Base-by-base conservation (phyloP, 2,888 invertebrate species). In the Troilus luridus region DNA sequence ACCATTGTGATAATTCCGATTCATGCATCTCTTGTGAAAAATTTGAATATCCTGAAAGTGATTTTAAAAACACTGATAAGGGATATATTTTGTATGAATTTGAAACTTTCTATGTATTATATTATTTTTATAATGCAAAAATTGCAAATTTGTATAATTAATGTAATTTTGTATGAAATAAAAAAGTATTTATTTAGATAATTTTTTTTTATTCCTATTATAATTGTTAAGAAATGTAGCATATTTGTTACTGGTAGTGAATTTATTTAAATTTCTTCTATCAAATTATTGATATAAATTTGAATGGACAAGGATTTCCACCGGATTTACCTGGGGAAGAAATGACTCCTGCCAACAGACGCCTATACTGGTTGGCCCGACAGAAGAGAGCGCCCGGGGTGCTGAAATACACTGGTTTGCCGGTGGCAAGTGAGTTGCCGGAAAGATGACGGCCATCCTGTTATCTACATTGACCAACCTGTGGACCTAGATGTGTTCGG, bases 51-150 rank as follows among this genome's bases (percentile, higher is more conserved):
- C 41, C 54, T 85, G 9, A 56, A 85, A 85, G 56, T 85, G n/a
- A 85, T 85, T 85, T 41, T 21, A 85, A 85, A 72, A 81, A 81
- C 54, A 41, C 54, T 81, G 41, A 7, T 17, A 41, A 41, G 41
- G 27, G 12, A 85, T 85, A 85, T 85, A 56, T 85, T 85, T 85
- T 85, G 81, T 85, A 56, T 27, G 17, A 56, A 85, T 19, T 56
- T 56, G 7, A 56, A 85, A 21, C 41, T 56, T 85, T 56, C 1
- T 56, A 54, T 21, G 21, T 56, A 85, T 56, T 19, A 54, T 41
- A 85, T 56, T 85, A 85, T 85, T 85, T 85, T 85, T 85, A 56
- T 56, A 85, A 85, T 56, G 54, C 56, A 7, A 56, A 85, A 85
- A 56, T 56, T 21, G 21, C 21, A 41, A 54, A 56, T 85, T 85